phyloP scores from a whole-genome alignment of 2,888 invertebrate genomes.

The Cotesia congregata region DNA sequence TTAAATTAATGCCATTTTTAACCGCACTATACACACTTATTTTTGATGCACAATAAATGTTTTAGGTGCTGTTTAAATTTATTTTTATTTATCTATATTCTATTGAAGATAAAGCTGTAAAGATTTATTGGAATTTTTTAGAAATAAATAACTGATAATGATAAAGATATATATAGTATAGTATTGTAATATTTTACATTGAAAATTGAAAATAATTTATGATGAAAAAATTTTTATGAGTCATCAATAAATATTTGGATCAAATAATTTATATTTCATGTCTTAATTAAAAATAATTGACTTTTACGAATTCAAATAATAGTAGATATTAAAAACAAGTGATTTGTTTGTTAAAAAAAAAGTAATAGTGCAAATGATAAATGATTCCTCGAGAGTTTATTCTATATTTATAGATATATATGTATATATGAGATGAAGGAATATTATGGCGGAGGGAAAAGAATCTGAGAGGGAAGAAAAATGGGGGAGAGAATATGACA shows the following conservation, averaged over 20 bases:
- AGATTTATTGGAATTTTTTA: too few species aligned
- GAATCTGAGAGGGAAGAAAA: slow-evolving; percentile 2
- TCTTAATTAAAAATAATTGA: not conserved
- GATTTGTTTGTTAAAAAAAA: slow-evolving; percentile 19
- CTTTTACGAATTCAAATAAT: not conserved
- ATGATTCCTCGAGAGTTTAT: slow-evolving; percentile 26
- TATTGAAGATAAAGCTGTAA: too few species aligned
- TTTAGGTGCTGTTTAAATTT: not conserved
- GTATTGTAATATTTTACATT: not conserved
- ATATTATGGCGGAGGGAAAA: slow-evolving; percentile 18
- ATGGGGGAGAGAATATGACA: slow-evolving; percentile 47
- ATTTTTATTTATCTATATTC: not conserved
- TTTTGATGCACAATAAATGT: not conserved
- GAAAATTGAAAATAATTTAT: not conserved
- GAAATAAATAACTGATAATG: too few species aligned
- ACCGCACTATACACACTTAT: slow-evolving; percentile 2
- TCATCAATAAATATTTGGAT: not conserved
- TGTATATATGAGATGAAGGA: slow-evolving; percentile 30
- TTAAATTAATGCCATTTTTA: slow-evolving; percentile 28
- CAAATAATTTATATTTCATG: not conserved
- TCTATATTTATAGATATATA: not conserved
- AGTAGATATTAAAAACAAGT: not conserved
- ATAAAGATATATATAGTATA: not conserved
- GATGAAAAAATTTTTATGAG: not conserved
- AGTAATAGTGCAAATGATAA: slow-evolving; percentile 26